A percentile compares a stretch with the other conserved stretches of the same genome.
Conservation (phyloP, 1,140 invertebrate genomes). For the Adoxophyes honmai region DNA sequence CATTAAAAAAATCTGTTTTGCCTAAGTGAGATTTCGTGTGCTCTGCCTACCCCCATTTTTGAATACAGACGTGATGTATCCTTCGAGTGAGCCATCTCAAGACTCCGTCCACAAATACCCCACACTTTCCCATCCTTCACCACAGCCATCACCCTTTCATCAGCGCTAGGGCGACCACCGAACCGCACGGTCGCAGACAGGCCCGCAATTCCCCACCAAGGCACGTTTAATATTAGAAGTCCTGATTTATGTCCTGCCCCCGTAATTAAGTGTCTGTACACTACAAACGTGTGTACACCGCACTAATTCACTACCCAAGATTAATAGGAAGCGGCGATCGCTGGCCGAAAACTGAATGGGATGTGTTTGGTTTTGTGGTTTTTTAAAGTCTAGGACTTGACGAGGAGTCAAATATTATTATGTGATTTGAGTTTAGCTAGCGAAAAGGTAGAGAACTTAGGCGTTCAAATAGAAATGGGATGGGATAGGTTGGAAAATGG, state of each 20-base stretch:
- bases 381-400: too few species aligned
- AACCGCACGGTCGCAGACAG: conserved; percentile 51
- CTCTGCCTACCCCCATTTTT: too few species aligned
- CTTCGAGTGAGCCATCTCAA: too few species aligned
- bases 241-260: conserved; percentile 75
- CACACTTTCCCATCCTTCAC: not conserved
- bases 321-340: conserved; percentile 39
- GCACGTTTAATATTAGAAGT: conserved; percentile 78
- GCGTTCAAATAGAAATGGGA: too few species aligned
- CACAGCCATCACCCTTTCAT: conserved; percentile 8
- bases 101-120: too few species aligned
- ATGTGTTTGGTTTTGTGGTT: conserved; percentile 17
- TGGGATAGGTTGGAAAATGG: too few species aligned
- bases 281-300: conserved; percentile 64
- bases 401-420: too few species aligned
- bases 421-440: too few species aligned
- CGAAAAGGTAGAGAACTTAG: too few species aligned
- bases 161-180: conserved; percentile 17
- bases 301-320: conserved; percentile 69
- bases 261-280: conserved; percentile 76
- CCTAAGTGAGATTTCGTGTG: too few species aligned
- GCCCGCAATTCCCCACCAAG: conserved; percentile 66
- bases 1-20: too few species aligned
- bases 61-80: too few species aligned
- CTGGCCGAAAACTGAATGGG: conserved; percentile 16